Evolutionary conservation across 2,113 vertebrate species (phyloP).

Genomic region (Erinaceus europaeus): DNA sequence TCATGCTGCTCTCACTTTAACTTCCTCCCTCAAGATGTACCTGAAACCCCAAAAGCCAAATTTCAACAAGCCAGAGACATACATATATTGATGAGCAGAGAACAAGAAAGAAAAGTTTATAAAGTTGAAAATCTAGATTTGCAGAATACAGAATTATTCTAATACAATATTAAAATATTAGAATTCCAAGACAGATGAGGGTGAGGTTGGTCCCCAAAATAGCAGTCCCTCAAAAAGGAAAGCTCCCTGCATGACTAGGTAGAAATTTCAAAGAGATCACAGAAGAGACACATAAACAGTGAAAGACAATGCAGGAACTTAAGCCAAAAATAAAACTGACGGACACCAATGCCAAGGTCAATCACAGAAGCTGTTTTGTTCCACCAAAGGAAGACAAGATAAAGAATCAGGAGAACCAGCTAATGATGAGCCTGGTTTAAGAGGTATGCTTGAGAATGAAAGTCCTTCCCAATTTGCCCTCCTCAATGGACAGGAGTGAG

Average conservation of each 20-base stretch:
- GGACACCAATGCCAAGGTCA: not conserved
- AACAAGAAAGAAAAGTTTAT: not conserved
- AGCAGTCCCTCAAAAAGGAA: constrained; percentile 51
- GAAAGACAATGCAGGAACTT: constrained; percentile 33
- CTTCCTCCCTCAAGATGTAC: not conserved
- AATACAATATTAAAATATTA: constrained; percentile 53
- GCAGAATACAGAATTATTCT: constrained; percentile 52
- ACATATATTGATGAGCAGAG: not conserved
- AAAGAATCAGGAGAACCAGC: not conserved
- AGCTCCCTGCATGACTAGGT: constrained; percentile 25
- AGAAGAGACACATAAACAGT: constrained; percentile 2
- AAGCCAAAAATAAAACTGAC: constrained; percentile 54
- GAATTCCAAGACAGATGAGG: constrained; percentile 24
- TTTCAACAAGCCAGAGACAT: not conserved
- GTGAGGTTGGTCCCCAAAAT: constrained; percentile 35
- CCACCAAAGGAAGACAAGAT: not conserved
- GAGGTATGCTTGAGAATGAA: not conserved
- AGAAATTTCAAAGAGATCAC: constrained; percentile 51
- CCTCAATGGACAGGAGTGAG: not conserved
- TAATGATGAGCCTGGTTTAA: not conserved
- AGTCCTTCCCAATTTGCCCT: not conserved
- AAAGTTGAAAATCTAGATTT: constrained; percentile 34
- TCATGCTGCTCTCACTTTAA: not conserved
- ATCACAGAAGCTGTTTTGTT: constrained; percentile 10
- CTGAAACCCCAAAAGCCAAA: constrained; percentile 2